phyloP scores from a whole-genome alignment of 2,113 vertebrate genomes.

The Leptocoma aspasia region DNA sequence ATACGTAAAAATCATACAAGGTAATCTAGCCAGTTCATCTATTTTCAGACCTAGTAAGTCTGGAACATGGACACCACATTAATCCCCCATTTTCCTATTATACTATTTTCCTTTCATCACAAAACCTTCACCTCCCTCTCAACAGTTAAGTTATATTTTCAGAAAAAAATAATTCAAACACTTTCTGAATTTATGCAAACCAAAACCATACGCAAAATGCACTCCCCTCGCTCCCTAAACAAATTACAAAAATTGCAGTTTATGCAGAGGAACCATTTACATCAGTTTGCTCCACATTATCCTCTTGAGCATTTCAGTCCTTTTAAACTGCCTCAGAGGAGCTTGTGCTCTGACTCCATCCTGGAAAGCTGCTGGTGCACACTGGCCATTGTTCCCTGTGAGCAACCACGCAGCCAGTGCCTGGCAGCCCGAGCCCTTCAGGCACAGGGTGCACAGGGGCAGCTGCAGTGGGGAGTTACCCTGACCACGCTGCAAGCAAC shows the following conservation, averaged over 20 bases:
- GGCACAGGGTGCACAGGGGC: fast-evolving
- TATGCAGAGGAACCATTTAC: not conserved
- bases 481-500: not conserved
- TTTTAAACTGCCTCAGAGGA: not conserved
- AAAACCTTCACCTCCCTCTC: not conserved
- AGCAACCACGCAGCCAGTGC: fast-evolving
- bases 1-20: slow-evolving; percentile 58
- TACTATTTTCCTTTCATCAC: not conserved
- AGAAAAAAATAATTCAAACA: not conserved
- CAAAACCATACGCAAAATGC: not conserved
- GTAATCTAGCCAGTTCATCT: slow-evolving; percentile 56
- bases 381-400: fast-evolving
- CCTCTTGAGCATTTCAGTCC: not conserved
- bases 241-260: not conserved
- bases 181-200: not conserved
- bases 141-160: not conserved
- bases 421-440: fast-evolving
- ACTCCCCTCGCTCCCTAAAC: not conserved
- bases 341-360: not conserved
- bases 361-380: not conserved
- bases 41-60: slow-evolving; percentile 8
- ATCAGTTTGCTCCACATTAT: not conserved
- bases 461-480: fast-evolving
- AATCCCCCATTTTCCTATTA: slow-evolving; percentile 28
- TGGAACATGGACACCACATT: not conserved